A percentile compares a stretch with the other conserved stretches of the same genome.
phyloP scores from a whole-genome alignment of 2,113 vertebrate species.

The Sapajus apella region DNA sequence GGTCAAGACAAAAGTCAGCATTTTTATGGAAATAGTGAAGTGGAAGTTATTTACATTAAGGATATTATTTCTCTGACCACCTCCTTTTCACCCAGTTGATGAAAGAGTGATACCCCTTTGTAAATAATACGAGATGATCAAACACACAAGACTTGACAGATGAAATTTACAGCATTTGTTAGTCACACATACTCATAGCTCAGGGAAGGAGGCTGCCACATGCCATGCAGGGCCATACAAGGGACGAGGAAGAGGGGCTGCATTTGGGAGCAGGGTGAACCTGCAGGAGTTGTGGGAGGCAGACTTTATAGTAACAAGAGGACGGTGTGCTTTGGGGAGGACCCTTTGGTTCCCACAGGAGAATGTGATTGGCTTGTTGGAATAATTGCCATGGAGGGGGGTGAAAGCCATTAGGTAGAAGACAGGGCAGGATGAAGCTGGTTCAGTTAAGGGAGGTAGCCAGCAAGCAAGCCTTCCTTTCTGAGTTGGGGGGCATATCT shows the following conservation, averaged over 20 bases:
- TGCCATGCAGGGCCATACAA: rapidly evolving
- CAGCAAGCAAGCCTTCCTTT: not conserved
- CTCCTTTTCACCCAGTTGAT: not conserved
- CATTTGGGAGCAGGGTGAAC: not conserved
- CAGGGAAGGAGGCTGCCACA: not conserved
- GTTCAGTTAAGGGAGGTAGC: not conserved
- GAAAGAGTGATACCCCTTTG: not conserved
- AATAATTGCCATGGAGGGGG: not conserved
- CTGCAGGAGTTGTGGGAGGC: not conserved
- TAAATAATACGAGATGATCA: not conserved
- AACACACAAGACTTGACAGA: not conserved
- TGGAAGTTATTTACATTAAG: not conserved
- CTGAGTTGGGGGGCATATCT: not conserved
- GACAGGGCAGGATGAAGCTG: not conserved
- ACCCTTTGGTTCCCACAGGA: not conserved
- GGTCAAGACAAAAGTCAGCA: not conserved
- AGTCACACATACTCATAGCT: not conserved
- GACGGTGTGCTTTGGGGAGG: not conserved
- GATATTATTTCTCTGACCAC: not conserved
- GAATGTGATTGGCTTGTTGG: not conserved
- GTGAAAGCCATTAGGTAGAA: not conserved
- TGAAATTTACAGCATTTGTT: not conserved
- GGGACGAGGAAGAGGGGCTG: not conserved
- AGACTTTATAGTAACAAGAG: not conserved
- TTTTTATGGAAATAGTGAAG: not conserved